phyloP scores from a whole-genome alignment of 2,888 invertebrate species.

The Sialis lutaria region DNA sequence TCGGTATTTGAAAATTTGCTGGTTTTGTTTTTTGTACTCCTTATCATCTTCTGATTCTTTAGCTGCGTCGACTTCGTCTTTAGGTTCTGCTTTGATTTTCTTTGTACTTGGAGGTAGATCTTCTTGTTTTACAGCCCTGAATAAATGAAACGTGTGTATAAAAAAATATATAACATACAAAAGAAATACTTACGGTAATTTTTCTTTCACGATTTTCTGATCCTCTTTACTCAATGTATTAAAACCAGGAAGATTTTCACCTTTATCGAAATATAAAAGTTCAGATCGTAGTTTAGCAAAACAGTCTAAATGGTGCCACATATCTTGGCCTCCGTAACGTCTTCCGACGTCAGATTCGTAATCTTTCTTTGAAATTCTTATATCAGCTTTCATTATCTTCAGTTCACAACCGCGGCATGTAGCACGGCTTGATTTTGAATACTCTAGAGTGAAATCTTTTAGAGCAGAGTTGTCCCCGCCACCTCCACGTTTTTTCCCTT shows the following conservation, averaged over 20 bases:
- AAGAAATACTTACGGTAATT: constrained; percentile 39
- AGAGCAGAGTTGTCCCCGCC: constrained; percentile 21
- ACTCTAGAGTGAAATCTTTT: constrained; percentile 61
- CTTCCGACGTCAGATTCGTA: constrained; percentile 64
- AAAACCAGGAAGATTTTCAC: constrained; percentile 62
- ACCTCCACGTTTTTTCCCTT: constrained; percentile 34
- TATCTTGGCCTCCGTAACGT: constrained; percentile 65
- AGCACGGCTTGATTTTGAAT: constrained; percentile 71
- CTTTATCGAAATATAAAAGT: constrained; percentile 54
- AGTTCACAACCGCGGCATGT: constrained; percentile 69
- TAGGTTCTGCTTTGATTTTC: constrained; percentile 48
- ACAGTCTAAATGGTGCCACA: constrained; percentile 87
- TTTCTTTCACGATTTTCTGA: constrained; percentile 38
- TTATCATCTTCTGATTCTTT: constrained; percentile 36
- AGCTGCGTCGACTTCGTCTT: constrained; percentile 31
- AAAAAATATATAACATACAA: constrained; percentile 16
- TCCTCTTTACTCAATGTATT: constrained; percentile 52
- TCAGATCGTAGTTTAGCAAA: constrained; percentile 61
- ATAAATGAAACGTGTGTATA: constrained; percentile 10
- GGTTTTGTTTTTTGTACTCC: constrained; percentile 52
- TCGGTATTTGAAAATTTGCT: constrained; percentile 45
- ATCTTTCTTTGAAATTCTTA: constrained; percentile 69
- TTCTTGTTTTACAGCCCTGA: constrained; percentile 25
- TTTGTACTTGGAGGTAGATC: constrained; percentile 44
- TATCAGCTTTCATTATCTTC: constrained; percentile 57